Conservation (phyloP, 2,797 vertebrate genomes). For the Dallia pectoralis region DNA sequence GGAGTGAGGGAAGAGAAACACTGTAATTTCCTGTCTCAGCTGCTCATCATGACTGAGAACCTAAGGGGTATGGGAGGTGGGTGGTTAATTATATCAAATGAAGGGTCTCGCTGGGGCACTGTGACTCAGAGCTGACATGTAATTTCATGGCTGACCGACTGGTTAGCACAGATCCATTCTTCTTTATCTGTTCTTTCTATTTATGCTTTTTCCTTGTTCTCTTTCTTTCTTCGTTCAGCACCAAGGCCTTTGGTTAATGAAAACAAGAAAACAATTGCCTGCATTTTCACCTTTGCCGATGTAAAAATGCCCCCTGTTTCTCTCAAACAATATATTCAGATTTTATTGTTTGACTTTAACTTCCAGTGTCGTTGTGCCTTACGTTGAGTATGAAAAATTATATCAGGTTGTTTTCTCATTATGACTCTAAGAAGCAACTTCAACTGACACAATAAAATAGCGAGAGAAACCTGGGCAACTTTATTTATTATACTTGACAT, state of each 20-base stretch:
- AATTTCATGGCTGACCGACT: slow-evolving; percentile 31
- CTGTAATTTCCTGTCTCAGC: slow-evolving; percentile 64
- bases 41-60: slow-evolving; percentile 37
- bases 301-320: background rate
- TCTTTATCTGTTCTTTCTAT: background rate
- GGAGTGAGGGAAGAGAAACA: slow-evolving; percentile 32
- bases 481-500: background rate
- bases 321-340: background rate
- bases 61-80: slow-evolving; percentile 27
- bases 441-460: background rate
- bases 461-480: background rate
- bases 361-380: background rate
- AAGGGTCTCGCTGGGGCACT: slow-evolving; percentile 41
- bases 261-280: background rate
- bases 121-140: slow-evolving; percentile 29
- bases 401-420: background rate
- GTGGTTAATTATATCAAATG: slow-evolving; percentile 66
- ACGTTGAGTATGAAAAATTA: background rate
- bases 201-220: background rate
- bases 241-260: slow-evolving; percentile 6
- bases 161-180: background rate
- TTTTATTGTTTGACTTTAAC: background rate
- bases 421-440: background rate
- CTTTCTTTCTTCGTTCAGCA: slow-evolving; percentile 1
- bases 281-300: background rate